phyloP scores from a whole-genome alignment of 2,888 invertebrate species.

The Drosophila nigricruria region DNA sequence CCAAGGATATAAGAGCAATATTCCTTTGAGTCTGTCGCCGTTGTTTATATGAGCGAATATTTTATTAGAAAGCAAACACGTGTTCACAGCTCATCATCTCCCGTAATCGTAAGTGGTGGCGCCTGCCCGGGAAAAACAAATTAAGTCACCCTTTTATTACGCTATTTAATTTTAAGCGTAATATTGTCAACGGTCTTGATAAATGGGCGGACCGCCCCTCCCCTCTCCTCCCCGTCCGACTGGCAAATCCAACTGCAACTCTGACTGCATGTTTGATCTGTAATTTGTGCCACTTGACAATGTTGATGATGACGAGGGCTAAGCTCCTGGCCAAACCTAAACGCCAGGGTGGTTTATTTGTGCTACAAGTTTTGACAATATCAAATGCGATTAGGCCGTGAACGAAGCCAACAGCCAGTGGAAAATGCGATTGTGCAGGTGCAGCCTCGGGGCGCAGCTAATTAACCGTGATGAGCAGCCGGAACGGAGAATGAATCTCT shows the following conservation, averaged over 20 bases:
- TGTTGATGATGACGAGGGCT: constrained; percentile 31
- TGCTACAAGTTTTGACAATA: constrained; percentile 63
- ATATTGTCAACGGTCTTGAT: constrained; percentile 80
- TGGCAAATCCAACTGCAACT: constrained; percentile 43
- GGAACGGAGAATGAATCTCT: constrained; percentile 14
- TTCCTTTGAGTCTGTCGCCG: constrained; percentile 9
- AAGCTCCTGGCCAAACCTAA: constrained; percentile 56
- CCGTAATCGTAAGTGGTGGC: constrained; percentile 52
- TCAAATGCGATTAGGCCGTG: constrained; percentile 68
- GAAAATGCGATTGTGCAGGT: constrained; percentile 65
- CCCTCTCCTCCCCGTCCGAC: constrained; percentile 1
- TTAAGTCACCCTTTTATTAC: constrained; percentile 84
- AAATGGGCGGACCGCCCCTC: constrained; percentile 58
- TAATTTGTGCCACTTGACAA: constrained; percentile 82
- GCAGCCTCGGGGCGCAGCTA: constrained; percentile 51
- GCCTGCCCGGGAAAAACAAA: constrained; percentile 75
- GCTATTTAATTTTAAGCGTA: constrained; percentile 83
- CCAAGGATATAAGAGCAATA: constrained; percentile 13
- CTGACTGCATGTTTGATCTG: constrained; percentile 77
- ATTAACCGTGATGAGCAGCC: constrained; percentile 48
- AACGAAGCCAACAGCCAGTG: constrained; percentile 32
- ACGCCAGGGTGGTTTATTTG: constrained; percentile 84
- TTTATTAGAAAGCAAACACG: constrained; percentile 85
- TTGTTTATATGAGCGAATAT: constrained; percentile 46
- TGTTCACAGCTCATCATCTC: constrained; percentile 82